Conservation (phyloP, 2,888 invertebrate species). For the Luperina nickerlii region DNA sequence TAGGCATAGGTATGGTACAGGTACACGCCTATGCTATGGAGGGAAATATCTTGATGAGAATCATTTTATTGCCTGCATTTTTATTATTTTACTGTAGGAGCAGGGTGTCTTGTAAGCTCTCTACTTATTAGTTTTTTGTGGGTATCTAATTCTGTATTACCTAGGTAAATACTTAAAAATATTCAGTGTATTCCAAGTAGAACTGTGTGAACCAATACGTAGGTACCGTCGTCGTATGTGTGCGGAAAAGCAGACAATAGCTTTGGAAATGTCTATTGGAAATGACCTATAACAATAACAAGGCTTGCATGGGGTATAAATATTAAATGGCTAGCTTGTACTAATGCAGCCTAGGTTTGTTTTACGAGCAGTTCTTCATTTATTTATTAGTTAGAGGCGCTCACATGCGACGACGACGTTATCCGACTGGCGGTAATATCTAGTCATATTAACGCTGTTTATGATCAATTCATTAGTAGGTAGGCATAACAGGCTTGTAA, state of each 20-base stretch:
- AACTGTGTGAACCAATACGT: not conserved
- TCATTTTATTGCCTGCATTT: constrained; percentile 20
- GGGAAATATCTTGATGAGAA: constrained; percentile 40
- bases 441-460: not conserved
- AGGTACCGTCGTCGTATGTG: constrained; percentile 22
- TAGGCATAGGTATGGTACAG: constrained; percentile 40
- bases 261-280: constrained; percentile 36
- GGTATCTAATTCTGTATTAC: constrained; percentile 4
- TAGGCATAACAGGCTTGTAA: constrained; percentile 58
- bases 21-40: constrained; percentile 60
- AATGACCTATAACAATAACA: constrained; percentile 38
- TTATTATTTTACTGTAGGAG: constrained; percentile 2
- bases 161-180: not conserved
- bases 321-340: constrained; percentile 55
- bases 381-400: constrained; percentile 18
- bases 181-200: constrained; percentile 1
- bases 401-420: constrained; percentile 18
- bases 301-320: constrained; percentile 50
- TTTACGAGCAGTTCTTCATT: constrained; percentile 13
- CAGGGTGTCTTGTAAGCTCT: constrained; percentile 12
- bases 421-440: constrained; percentile 2
- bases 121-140: not conserved
- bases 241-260: constrained; percentile 19
- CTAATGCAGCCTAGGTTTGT: constrained; percentile 41
- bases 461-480: constrained; percentile 22